Conservation (phyloP, 2,888 invertebrate genomes). For the Ochlodes sylvanus region DNA sequence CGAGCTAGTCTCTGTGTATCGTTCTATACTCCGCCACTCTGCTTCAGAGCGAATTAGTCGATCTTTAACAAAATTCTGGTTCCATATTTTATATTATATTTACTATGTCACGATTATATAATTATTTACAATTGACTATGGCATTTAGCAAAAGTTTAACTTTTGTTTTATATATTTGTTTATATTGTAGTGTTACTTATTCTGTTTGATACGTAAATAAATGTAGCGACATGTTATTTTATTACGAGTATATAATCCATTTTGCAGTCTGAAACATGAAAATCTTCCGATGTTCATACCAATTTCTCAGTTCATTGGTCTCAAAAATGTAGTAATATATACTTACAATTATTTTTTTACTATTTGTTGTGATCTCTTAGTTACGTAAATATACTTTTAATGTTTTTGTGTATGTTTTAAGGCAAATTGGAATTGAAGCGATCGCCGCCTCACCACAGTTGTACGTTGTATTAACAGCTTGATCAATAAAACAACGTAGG, state of each 20-base stretch:
- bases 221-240: not conserved
- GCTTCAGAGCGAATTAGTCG: too few species aligned
- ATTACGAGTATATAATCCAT: too few species aligned
- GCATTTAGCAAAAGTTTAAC: not conserved
- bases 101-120: not conserved
- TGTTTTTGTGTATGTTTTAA: constrained; percentile 17
- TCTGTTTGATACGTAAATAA: not conserved
- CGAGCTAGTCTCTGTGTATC: too few species aligned
- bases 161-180: not conserved
- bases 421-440: constrained; percentile 8
- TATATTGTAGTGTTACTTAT: not conserved
- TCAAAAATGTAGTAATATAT: not conserved
- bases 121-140: not conserved
- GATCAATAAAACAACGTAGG: constrained; percentile 38
- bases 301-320: not conserved
- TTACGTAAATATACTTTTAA: constrained; percentile 14
- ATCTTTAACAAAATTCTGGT: too few species aligned
- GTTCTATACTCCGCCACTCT: too few species aligned
- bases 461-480: constrained; percentile 36
- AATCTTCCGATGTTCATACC: not conserved
- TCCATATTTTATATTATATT: too few species aligned
- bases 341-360: constrained; percentile 9
- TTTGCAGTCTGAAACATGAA: too few species aligned
- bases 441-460: not conserved
- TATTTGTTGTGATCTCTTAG: constrained; percentile 32